Evolutionary conservation across 2,113 vertebrate species (phyloP).

Genomic region (Macrotus californicus): DNA sequence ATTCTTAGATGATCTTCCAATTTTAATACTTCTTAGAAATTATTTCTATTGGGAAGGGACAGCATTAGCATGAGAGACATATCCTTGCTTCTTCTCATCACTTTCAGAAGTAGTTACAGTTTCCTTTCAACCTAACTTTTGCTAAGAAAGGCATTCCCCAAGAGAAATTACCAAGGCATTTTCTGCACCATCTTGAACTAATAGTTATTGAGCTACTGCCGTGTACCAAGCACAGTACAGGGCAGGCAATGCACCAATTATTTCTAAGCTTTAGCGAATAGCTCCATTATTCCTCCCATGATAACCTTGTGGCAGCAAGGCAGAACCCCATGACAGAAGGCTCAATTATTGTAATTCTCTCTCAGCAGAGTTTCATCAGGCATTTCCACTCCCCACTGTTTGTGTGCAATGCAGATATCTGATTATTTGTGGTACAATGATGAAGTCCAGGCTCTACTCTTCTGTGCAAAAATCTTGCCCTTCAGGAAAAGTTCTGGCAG

Average conservation of each 20-base stretch:
- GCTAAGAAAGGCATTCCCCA: constrained; percentile 39
- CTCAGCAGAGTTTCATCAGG: not conserved
- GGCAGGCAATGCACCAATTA: not conserved
- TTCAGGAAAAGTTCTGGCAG: not conserved
- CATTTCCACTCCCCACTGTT: not conserved
- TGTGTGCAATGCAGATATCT: not conserved
- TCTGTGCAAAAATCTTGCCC: not conserved
- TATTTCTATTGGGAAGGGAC: not conserved
- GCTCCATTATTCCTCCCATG: not conserved
- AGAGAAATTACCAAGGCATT: constrained; percentile 46
- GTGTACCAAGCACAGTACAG: not conserved
- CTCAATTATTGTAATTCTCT: not conserved
- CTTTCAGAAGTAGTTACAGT: constrained; percentile 17
- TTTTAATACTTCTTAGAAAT: constrained; percentile 2
- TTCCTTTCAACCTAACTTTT: constrained; percentile 44
- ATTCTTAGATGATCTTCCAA: not conserved
- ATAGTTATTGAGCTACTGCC: not conserved
- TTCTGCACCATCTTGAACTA: not conserved
- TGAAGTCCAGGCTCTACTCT: not conserved
- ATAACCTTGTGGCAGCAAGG: not conserved
- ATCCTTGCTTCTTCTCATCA: constrained; percentile 1
- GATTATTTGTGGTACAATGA: not conserved
- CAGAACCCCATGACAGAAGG: not conserved
- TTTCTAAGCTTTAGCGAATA: not conserved
- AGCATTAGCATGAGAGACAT: constrained; percentile 3